Evolutionary conservation across 2,113 vertebrate genomes (phyloP).

Genomic region (Microcebus murinus): DNA sequence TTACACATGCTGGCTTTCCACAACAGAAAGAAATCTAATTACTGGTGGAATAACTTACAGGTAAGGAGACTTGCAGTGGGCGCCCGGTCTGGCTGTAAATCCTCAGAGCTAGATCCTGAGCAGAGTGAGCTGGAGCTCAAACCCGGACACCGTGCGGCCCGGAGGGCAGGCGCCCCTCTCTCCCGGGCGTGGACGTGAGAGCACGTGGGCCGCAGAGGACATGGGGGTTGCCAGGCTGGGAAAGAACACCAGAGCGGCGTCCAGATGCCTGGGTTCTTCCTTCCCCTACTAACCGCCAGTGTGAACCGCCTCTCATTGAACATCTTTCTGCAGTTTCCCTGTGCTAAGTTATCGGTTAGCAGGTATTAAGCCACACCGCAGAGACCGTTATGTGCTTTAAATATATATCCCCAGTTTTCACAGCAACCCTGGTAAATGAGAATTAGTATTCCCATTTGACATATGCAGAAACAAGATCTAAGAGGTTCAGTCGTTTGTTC

Average conservation of each 20-base stretch:
- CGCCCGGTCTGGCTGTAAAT: constrained; percentile 48
- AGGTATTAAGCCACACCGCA: not conserved
- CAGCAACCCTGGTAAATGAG: not conserved
- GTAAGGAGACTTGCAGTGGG: constrained; percentile 26
- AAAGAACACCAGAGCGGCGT: not conserved
- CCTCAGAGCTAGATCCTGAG: not conserved
- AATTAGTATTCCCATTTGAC: not conserved
- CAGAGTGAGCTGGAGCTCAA: not conserved
- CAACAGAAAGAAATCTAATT: constrained; percentile 75
- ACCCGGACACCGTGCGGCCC: too few relatives aligned
- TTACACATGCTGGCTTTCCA: constrained; percentile 66
- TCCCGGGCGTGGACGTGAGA: not conserved
- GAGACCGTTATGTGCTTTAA: not conserved
- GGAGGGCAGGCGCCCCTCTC: not conserved
- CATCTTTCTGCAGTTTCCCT: not conserved
- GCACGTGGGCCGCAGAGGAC: too few relatives aligned
- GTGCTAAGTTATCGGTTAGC: not conserved
- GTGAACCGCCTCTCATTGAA: not conserved
- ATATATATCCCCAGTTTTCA: not conserved
- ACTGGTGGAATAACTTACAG: constrained; percentile 76
- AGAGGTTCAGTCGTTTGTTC: not conserved
- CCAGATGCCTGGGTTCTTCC: too few relatives aligned
- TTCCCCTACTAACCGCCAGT: not conserved
- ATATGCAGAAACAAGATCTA: not conserved
- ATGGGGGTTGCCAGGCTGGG: not conserved